These are phyloP conservation scores for Diaperis boleti DNA, from an alignment of 2,888 invertebrate genomes.

Conservation along the genomic window DNA sequence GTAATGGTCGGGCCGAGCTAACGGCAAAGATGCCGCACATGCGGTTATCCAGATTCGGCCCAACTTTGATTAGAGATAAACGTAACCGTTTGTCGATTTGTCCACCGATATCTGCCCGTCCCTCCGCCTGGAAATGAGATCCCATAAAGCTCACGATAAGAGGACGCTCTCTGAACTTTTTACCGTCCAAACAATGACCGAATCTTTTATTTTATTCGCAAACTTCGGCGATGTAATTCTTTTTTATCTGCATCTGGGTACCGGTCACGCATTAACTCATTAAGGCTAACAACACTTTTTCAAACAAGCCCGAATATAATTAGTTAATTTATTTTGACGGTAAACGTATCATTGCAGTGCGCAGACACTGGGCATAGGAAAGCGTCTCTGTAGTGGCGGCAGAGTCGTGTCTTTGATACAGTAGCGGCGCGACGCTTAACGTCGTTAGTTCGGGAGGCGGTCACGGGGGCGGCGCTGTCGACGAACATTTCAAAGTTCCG, in stretches of 20 bases:
- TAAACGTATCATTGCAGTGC: constrained; percentile 52
- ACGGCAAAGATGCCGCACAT: constrained; percentile 21
- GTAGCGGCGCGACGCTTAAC: constrained; percentile 61
- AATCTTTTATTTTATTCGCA: constrained; percentile 56
- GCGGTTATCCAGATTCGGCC: constrained; percentile 32
- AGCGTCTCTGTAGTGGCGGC: constrained; percentile 34
- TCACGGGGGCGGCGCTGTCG: constrained; percentile 59
- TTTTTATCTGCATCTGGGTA: constrained; percentile 47
- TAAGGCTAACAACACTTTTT: constrained; percentile 53
- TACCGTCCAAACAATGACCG: constrained; percentile 57
- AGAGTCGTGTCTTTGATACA: constrained; percentile 55
- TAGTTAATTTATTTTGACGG: constrained; percentile 58
- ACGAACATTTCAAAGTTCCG: constrained; percentile 54
- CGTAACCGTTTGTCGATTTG: constrained; percentile 35
- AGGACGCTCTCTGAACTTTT: constrained; percentile 50
- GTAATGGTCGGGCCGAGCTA: constrained; percentile 20
- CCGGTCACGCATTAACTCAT: constrained; percentile 46
- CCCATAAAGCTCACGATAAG: constrained; percentile 52
- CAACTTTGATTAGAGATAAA: constrained; percentile 41
- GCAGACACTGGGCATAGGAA: constrained; percentile 52
- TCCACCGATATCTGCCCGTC: constrained; percentile 36
- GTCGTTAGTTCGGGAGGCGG: constrained; percentile 58
- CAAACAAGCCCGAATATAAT: constrained; percentile 56
- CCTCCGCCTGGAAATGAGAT: constrained; percentile 51
- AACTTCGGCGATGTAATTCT: constrained; percentile 51